phyloP scores from a whole-genome alignment of 2,888 invertebrate species.

The Nasonovia ribisnigri region DNA sequence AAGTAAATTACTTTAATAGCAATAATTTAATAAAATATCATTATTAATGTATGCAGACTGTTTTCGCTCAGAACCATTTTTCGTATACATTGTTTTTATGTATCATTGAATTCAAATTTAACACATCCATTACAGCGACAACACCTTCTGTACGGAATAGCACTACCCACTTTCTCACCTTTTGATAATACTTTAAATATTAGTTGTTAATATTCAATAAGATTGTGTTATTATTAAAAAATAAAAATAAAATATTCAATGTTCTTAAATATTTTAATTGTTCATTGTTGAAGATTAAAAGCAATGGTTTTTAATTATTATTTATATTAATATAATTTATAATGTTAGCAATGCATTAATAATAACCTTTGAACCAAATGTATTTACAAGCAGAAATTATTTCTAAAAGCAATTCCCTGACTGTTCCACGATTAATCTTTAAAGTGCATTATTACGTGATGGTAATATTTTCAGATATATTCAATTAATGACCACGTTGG shows the following conservation, averaged over 20 bases:
- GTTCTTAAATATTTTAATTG: background rate
- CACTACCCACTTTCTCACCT: too few relatives aligned
- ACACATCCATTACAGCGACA: too few relatives aligned
- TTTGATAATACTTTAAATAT: too few relatives aligned
- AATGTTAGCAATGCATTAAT: background rate
- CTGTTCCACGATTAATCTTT: background rate
- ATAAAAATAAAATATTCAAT: background rate
- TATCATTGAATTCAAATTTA: too few relatives aligned
- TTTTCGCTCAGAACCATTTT: too few relatives aligned
- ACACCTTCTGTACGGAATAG: too few relatives aligned
- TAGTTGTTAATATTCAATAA: background rate
- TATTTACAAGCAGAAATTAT: background rate
- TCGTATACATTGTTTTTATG: too few relatives aligned
- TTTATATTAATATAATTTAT: background rate
- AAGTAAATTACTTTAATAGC: too few relatives aligned
- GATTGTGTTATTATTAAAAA: background rate
- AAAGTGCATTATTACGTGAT: background rate
- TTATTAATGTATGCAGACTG: too few relatives aligned
- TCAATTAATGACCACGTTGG: background rate
- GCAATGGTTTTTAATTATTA: background rate
- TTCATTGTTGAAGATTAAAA: background rate
- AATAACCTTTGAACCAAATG: background rate
- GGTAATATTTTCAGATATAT: background rate
- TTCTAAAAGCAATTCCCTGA: background rate
- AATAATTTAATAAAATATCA: too few relatives aligned